Base-by-base conservation (phyloP, 1,140 invertebrate species). In the Anoplolepis gracilipes region DNA sequence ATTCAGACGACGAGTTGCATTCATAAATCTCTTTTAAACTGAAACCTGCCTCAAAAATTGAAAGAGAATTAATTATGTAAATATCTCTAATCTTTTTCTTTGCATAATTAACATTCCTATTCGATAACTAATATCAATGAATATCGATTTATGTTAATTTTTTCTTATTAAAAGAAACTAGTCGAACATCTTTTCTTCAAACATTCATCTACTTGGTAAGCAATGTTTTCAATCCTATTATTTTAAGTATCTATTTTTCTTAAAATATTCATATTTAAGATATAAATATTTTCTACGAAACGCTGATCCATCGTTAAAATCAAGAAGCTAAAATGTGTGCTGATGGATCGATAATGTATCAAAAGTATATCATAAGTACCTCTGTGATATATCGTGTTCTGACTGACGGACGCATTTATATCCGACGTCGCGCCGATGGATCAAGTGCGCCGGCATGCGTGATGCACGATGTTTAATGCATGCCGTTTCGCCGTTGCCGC, bases 381-480 rank as follows among this genome's bases (percentile, higher is more conserved):
- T 22, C 33, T 39, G 22, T 49, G 46, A 49, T 49, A 82, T 73
- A 69, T 73, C 78, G 53, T 57, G 53, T 73, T 67, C n/a, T 59
- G 78, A 19, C 33, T 84, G 73, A 88, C 75, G 55, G 73, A 88
- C 61, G 55, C 65, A 39, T 53, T 85, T 85, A 85, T 75, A 53
- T 28, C 25, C 65, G 78, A 82, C 67, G 78, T 72, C 78, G 67
- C 25, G 77, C 19, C 76, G 55, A 75, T 79, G 65, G 86, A 88
- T 88, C 81, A 82, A 49, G 81, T 70, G 64, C 81, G 65, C 53
- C 64, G 59, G 81, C 88, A 84, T 84, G 87, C 78, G 72, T 84
- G 79, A 87, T 88, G 87, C 87, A 85, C 65, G 67, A 89, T 89
- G 85, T 89, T 84, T 88, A 89, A 89, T 89, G 88, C 87, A 89